Evolutionary conservation across 2,797 vertebrate genomes (phyloP).

Genomic region (Yasuhikotakia modesta): DNA sequence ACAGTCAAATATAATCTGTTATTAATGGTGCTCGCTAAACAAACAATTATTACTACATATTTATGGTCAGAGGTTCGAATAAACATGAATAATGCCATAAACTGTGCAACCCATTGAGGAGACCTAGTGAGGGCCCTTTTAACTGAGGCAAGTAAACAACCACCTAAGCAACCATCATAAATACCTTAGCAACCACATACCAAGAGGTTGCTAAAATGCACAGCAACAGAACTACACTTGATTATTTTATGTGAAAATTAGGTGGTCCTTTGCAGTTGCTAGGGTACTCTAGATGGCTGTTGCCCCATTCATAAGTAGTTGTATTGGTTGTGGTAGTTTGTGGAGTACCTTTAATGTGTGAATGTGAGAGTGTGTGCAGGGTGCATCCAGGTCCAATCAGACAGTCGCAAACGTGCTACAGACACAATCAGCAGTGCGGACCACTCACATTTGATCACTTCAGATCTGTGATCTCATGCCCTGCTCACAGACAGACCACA

Average conservation of each 20-base stretch:
- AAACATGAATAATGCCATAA: neutral
- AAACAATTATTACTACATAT: neutral
- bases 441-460: constrained; percentile 61
- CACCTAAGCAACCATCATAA: neutral
- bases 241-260: too few relatives aligned
- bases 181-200: neutral
- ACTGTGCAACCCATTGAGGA: neutral
- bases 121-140: too few relatives aligned
- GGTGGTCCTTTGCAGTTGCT: too few relatives aligned
- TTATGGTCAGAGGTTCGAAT: neutral
- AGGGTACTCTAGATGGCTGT: too few relatives aligned
- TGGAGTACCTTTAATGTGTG: neutral
- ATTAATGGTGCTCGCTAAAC: neutral
- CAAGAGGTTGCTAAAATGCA: neutral
- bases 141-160: neutral
- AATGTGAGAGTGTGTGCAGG: constrained; percentile 23
- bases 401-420: constrained; percentile 11
- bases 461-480: constrained; percentile 62
- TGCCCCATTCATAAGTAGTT: too few relatives aligned
- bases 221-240: neutral
- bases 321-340: neutral
- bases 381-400: constrained; percentile 19
- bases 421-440: constrained; percentile 55
- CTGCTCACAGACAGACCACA: constrained; percentile 43
- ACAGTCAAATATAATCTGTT: neutral